phyloP scores from a whole-genome alignment of 92 coral and sea anemone species.

The Galaxea fascicularis region DNA sequence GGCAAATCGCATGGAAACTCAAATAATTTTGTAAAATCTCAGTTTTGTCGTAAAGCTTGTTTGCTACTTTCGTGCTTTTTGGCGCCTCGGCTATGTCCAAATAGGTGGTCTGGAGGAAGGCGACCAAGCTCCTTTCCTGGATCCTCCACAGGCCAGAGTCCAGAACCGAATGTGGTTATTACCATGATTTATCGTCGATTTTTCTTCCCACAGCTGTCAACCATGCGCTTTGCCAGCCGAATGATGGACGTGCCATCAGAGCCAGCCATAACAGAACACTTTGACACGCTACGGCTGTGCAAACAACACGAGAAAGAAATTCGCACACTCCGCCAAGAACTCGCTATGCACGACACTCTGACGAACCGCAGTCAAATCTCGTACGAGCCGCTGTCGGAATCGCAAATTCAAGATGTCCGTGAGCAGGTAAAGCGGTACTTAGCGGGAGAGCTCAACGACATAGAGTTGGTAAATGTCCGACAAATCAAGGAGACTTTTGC shows the following conservation, averaged over 20 bases:
- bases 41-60: too few relatives aligned
- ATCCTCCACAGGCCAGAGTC: too few relatives aligned
- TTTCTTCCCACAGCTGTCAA: conserved; percentile 75
- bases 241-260: conserved; percentile 95
- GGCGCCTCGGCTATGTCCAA: too few relatives aligned
- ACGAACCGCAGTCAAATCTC: conserved; percentile 98
- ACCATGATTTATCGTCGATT: too few relatives aligned
- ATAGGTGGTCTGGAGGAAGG: too few relatives aligned
- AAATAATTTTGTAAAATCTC: too few relatives aligned
- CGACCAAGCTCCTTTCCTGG: too few relatives aligned
- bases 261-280: conserved; percentile 89
- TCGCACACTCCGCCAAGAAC: conserved; percentile 85
- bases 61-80: too few relatives aligned
- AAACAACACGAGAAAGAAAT: conserved; percentile 93
- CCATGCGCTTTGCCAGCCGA: conserved; percentile 92
- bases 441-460: conserved; percentile 87
- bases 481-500: conserved; percentile 96
- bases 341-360: conserved; percentile 98
- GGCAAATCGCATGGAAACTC: too few relatives aligned
- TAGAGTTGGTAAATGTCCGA: conserved; percentile 93
- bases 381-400: conserved; percentile 93
- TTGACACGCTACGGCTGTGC: conserved; percentile 83
- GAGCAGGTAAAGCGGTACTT: conserved; percentile 86
- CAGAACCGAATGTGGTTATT: too few relatives aligned
- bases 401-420: conserved; percentile 86